Conservation (phyloP, 2,888 invertebrate genomes). For the Calameuta filiformis region DNA sequence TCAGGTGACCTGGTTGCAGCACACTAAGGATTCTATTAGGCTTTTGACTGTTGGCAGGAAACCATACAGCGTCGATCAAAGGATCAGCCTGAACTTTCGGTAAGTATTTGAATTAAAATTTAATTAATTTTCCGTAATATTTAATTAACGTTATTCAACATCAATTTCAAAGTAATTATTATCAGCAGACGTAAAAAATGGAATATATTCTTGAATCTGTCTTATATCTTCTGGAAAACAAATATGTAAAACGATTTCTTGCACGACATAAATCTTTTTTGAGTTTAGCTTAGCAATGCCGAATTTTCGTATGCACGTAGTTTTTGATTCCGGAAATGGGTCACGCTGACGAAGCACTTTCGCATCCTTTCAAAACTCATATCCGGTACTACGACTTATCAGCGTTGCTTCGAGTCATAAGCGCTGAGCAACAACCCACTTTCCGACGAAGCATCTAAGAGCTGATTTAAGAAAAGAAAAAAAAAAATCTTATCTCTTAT, state of each 20-base stretch:
- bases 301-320: background rate
- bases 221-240: too few relatives aligned
- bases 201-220: too few relatives aligned
- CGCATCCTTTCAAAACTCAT: background rate
- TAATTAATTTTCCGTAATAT: background rate
- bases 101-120: constrained; percentile 48
- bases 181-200: too few relatives aligned
- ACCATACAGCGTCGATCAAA: constrained; percentile 71
- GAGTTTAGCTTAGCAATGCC: background rate
- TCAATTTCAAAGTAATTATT: too few relatives aligned
- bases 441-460: background rate
- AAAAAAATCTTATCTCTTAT: constrained; percentile 11
- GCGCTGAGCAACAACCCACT: background rate
- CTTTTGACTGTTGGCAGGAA: constrained; percentile 71
- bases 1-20: constrained; percentile 74
- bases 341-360: background rate
- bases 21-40: constrained; percentile 70
- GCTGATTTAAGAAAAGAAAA: background rate
- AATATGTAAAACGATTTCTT: background rate
- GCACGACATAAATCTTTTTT: background rate
- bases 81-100: constrained; percentile 71
- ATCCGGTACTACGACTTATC: background rate
- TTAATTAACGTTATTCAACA: background rate
- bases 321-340: background rate
- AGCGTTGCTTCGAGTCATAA: background rate